Conservation (phyloP, 2,888 invertebrate species). For the Sphinx pinastri region DNA sequence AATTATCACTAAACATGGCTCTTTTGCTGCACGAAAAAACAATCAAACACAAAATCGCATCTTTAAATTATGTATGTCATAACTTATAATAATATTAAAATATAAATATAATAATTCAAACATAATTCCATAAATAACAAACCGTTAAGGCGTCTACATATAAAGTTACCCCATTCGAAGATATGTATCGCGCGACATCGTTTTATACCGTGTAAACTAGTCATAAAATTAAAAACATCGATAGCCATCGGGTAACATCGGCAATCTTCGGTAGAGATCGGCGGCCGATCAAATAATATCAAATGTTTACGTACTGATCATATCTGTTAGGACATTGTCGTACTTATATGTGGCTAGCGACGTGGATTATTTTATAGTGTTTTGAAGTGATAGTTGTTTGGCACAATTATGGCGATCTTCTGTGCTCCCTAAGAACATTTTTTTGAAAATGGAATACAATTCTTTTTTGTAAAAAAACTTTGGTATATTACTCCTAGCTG, state of each 20-base stretch:
- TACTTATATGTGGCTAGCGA: slow-evolving; percentile 10
- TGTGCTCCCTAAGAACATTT: too few species aligned
- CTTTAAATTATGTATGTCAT: neutral
- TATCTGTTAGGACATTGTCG: slow-evolving; percentile 47
- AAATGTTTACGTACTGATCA: slow-evolving; percentile 66
- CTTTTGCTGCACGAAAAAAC: too few species aligned
- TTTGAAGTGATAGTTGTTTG: neutral
- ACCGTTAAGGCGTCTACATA: slow-evolving; percentile 11
- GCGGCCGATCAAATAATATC: slow-evolving; percentile 65
- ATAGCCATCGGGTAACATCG: slow-evolving; percentile 60
- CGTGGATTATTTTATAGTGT: neutral
- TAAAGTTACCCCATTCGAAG: slow-evolving; percentile 24
- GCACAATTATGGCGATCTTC: too few species aligned
- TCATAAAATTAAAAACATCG: slow-evolving; percentile 63
- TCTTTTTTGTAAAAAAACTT: too few species aligned
- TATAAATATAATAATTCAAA: neutral
- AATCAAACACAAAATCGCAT: too few species aligned
- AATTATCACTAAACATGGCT: too few species aligned
- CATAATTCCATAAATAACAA: slow-evolving; percentile 12
- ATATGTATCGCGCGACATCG: slow-evolving; percentile 35
- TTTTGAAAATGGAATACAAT: too few species aligned
- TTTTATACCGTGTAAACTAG: slow-evolving; percentile 52
- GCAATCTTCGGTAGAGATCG: slow-evolving; percentile 61
- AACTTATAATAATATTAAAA: neutral
- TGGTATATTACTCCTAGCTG: too few species aligned